phyloP scores from a whole-genome alignment of 1,140 invertebrate genomes.

The Teleogryllus occipitalis region DNA sequence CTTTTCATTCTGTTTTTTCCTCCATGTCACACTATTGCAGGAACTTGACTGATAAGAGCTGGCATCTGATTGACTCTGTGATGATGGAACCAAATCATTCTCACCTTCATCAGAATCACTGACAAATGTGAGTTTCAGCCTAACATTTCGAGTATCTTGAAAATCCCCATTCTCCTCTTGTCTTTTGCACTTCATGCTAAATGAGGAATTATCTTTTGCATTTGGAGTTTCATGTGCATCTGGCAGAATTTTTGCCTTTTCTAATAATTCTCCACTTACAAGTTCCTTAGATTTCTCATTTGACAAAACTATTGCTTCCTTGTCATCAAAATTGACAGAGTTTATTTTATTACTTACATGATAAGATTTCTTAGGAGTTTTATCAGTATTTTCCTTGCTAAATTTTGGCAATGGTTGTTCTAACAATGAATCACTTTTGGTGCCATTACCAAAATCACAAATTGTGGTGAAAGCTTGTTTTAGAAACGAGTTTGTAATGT shows the following conservation, averaged over 20 bases:
- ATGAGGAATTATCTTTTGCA: neutral
- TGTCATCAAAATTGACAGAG: too few species aligned
- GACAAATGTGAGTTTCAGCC: neutral
- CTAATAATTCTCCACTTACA: neutral
- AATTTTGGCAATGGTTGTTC: neutral
- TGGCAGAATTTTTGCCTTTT: too few species aligned
- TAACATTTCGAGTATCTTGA: neutral
- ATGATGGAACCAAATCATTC: conserved; percentile 9
- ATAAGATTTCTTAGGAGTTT: neutral
- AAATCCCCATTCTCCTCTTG: too few species aligned
- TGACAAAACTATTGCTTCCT: neutral
- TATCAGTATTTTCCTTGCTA: neutral
- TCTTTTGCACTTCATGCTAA: neutral
- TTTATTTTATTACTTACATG: too few species aligned
- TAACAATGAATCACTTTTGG: neutral
- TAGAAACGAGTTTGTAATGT: conserved; percentile 12
- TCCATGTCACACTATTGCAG: neutral
- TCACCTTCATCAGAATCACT: conserved; percentile 11
- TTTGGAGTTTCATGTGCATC: neutral
- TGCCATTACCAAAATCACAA: conserved; percentile 13
- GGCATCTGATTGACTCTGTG: neutral
- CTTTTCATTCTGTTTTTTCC: neutral
- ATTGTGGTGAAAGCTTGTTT: conserved; percentile 15
- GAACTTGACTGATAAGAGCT: neutral
- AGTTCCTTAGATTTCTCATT: neutral